Evolutionary conservation across 1,140 invertebrate species (phyloP), one percentile per base, ranked within the genome.

Genomic region (Eueides isabella): DNA sequence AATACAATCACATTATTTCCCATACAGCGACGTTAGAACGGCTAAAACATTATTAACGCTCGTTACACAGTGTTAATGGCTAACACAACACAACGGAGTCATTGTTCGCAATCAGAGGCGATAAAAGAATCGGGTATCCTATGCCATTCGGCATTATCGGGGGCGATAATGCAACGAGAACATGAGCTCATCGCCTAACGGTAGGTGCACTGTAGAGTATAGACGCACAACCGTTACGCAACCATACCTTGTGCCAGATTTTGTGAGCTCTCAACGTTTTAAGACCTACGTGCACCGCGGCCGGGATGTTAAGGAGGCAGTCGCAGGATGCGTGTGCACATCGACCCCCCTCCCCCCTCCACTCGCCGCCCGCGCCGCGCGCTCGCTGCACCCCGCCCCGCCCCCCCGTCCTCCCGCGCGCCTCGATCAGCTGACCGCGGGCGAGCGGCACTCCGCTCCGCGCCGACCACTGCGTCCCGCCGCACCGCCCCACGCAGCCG

Each of bases 381-480:
- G n/a, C n/a, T n/a, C 78, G 55, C 76, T 63, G 67, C 72, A 64
- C 72, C 67, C 61, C 61, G 69, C 78, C 55, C 76, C 55, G 38
- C 67, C 66, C 67, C 72, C 62, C 12, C 35, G n/a, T n/a, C n/a
- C n/a, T n/a, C 28, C 77, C 55, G 76, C 86, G 82, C 86, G 84
- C 81, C 72, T 65, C 84, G 85, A 90, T 92, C 90, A 92, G 90
- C 90, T 92, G 90, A 89, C 88, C 83, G 81, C 80, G 78, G 33
- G 63, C 14, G 35, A 38, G 14, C 35, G 61, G 66, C 65, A 74
- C 55, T 74, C 77, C 79, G 75, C 81, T 79, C 67, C 77, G 77
- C 78, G 68, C 71, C 68, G 64, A 69, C 69, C 76, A 75, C 84
- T 86, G 87, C 86, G 82, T 85, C 83, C 83, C 83, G 80, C 80